Evolutionary conservation across 37 sponge, comb jelly and placozoan genomes (phyloP).

Genomic region (Eunapius fragilis): DNA sequence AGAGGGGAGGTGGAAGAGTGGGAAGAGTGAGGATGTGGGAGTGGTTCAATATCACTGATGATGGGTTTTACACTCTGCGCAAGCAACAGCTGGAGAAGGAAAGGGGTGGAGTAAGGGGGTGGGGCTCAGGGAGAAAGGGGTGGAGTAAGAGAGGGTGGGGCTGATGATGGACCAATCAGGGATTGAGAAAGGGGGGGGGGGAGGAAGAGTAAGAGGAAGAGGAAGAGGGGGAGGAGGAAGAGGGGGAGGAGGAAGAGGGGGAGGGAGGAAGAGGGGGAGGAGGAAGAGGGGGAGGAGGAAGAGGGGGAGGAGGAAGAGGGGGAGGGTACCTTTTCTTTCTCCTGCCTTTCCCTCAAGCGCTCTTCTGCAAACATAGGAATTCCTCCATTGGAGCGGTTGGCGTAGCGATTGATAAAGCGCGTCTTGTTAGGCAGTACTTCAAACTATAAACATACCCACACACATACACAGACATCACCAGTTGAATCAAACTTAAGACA

Average conservation of each 20-base stretch:
- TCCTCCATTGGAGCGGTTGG: slow-evolving; percentile 57
- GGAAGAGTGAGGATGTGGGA: background rate
- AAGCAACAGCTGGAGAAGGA: background rate
- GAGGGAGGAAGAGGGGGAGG: background rate
- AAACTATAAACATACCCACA: background rate
- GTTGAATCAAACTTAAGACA: slow-evolving; percentile 6
- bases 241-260: background rate
- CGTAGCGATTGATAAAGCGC: slow-evolving; percentile 61
- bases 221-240: background rate
- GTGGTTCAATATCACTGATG: background rate
- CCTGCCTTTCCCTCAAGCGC: slow-evolving; percentile 42
- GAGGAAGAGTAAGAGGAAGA: background rate
- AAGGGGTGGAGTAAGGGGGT: background rate
- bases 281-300: background rate
- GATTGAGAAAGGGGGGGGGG: too few species aligned
- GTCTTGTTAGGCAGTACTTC: background rate
- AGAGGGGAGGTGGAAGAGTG: background rate
- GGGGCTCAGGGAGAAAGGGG: background rate
- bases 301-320: background rate
- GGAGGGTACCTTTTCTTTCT: slow-evolving; percentile 18
- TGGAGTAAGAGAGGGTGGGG: background rate
- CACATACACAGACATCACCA: background rate
- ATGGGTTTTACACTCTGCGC: background rate
- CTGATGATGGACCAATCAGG: too few species aligned
- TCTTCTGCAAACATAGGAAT: slow-evolving; percentile 71